These are phyloP conservation scores for Limnephilus auricula DNA, from an alignment of 2,888 invertebrate genomes.

Conservation along the genomic window DNA sequence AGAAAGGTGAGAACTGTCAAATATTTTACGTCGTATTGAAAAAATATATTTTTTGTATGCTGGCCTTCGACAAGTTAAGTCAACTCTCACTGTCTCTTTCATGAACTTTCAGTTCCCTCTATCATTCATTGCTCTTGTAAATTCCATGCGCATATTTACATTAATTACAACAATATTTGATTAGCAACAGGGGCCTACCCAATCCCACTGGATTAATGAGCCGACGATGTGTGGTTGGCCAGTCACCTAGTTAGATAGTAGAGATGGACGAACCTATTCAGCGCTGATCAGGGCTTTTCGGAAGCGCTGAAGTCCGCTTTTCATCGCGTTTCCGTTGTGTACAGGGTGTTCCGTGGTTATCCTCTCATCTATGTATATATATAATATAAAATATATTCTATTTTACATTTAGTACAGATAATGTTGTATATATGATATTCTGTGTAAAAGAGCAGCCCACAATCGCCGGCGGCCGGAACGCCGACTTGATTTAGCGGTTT, in stretches of 20 bases:
- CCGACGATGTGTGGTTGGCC: neutral
- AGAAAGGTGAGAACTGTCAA: no score
- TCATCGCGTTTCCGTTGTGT: constrained; percentile 31
- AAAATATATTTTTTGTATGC: no score
- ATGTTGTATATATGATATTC: neutral
- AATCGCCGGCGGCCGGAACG: constrained; percentile 1
- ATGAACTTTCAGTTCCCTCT: neutral
- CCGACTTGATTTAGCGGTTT: constrained; percentile 28
- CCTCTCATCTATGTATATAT: neutral
- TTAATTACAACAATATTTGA: neutral
- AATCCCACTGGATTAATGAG: neutral
- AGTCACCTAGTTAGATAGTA: neutral
- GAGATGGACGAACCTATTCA: neutral
- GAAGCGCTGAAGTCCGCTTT: constrained; percentile 48
- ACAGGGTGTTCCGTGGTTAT: constrained; percentile 25
- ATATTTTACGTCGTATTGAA: no score
- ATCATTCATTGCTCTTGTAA: neutral
- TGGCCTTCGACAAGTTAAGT: no score
- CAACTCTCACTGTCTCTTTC: neutral
- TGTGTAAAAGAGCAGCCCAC: neutral
- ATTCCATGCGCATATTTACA: neutral
- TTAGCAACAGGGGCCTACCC: neutral
- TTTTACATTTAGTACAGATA: neutral
- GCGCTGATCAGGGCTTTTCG: constrained; percentile 6
- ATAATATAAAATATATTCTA: neutral